These are phyloP conservation scores for Xiphorhynchus erythropygius DNA, from an alignment of 2,797 vertebrate genomes.

Conservation along the genomic window DNA sequence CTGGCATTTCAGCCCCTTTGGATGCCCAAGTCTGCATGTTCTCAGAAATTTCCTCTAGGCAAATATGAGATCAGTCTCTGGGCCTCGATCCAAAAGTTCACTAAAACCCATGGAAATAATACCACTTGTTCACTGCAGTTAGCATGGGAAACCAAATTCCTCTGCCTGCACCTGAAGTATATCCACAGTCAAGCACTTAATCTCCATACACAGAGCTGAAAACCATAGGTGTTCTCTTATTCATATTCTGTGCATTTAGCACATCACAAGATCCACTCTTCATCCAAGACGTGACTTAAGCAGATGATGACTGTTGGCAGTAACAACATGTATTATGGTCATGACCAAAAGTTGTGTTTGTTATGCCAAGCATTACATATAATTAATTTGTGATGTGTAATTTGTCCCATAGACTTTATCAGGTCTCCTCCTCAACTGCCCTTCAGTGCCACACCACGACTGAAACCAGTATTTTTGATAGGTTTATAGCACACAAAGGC, in stretches of 20 bases:
- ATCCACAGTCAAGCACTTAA: not conserved
- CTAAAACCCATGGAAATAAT: not conserved
- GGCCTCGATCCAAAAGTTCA: constrained; percentile 15
- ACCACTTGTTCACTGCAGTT: not conserved
- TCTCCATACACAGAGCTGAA: not conserved
- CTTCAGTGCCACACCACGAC: not conserved
- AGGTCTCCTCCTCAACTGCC: not conserved
- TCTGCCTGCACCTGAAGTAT: not conserved
- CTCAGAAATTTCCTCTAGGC: not conserved
- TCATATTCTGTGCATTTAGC: not conserved
- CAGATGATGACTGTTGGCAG: constrained; percentile 22
- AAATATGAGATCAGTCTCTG: not conserved
- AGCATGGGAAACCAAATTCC: not conserved
- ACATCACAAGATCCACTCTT: not conserved
- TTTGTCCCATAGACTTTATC: constrained; percentile 24
- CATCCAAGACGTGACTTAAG: constrained; percentile 41
- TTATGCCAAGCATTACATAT: constrained; percentile 19
- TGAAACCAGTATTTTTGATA: not conserved
- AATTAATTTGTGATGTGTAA: constrained; percentile 42
- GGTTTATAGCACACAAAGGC: not conserved
- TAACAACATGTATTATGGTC: not conserved
- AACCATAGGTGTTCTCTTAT: not conserved
- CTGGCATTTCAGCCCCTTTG: not conserved
- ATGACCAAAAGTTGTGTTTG: constrained; percentile 1
- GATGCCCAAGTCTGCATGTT: not conserved